A percentile compares a stretch with the other conserved stretches of the same genome.
Evolutionary conservation across 2,888 invertebrate genomes (phyloP).

Genomic region (Stenchaetothrips biformis): DNA sequence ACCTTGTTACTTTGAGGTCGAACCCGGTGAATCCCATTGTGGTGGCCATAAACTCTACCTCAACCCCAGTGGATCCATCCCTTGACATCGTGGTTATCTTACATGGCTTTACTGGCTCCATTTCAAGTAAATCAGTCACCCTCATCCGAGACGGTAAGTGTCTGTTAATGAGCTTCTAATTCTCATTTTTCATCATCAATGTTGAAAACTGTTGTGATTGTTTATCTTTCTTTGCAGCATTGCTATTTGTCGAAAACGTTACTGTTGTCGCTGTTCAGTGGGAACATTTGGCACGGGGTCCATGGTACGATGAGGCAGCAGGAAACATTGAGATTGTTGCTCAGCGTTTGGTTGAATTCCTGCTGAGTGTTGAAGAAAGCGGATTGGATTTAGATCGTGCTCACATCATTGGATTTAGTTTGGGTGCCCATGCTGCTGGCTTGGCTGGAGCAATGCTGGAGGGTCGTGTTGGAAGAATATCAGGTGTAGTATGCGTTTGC

Average conservation of each 20-base stretch:
- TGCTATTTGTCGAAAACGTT: background rate
- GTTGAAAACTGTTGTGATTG: too few relatives aligned
- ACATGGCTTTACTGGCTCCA: conserved; percentile 31
- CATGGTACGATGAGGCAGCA: conserved; percentile 8
- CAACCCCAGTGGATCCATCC: background rate
- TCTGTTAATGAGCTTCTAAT: background rate
- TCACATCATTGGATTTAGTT: conserved; percentile 12
- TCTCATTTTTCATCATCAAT: too few relatives aligned
- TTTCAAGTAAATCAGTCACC: conserved; percentile 16
- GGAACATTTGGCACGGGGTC: background rate
- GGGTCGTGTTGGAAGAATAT: background rate
- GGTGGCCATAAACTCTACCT: conserved; percentile 12
- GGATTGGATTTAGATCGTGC: background rate
- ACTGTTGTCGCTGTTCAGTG: conserved; percentile 1
- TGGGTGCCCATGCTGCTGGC: background rate
- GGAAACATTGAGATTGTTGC: background rate
- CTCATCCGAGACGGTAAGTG: conserved; percentile 30
- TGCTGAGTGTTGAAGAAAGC: background rate
- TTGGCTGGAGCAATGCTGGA: background rate
- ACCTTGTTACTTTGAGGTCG: conserved; percentile 11
- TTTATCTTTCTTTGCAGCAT: background rate
- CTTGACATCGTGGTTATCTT: conserved; percentile 23
- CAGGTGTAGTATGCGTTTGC: background rate
- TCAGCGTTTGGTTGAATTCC: background rate
- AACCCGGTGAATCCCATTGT: conserved; percentile 8